Percentiles rank a stretch among this genome's conserved stretches.
phyloP scores from a whole-genome alignment of 1,140 invertebrate species.

The Drosophila varians region DNA sequence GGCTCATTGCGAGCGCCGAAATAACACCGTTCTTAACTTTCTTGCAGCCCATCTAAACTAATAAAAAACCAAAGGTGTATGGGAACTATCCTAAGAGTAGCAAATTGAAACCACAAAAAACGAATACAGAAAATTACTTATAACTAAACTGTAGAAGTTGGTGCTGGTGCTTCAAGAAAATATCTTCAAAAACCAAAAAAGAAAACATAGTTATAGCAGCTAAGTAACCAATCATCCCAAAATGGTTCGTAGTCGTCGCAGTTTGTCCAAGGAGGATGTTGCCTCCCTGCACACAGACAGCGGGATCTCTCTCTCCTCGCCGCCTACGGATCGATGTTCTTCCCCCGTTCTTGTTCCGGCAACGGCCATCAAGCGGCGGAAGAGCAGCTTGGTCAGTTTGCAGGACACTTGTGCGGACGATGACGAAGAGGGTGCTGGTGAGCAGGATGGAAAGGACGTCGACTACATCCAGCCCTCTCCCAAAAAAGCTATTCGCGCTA shows the following conservation, averaged over 20 bases:
- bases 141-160: conserved; percentile 52
- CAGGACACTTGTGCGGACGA: conserved; percentile 31
- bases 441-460: conserved; percentile 42
- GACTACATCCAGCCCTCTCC: conserved; percentile 59
- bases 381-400: conserved; percentile 58
- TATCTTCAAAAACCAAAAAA: conserved; percentile 7
- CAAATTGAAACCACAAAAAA: conserved; percentile 27
- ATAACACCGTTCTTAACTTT: conserved; percentile 60
- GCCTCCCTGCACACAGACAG: conserved; percentile 68
- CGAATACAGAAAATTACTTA: conserved; percentile 33
- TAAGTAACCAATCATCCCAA: conserved; percentile 20
- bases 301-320: conserved; percentile 78
- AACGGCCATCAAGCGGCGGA: conserved; percentile 45
- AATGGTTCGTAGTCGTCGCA: conserved; percentile 80
- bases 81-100: conserved; percentile 44
- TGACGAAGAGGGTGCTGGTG: conserved; percentile 33
- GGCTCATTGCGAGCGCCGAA: conserved; percentile 38
- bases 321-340: conserved; percentile 57
- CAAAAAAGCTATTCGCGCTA: conserved; percentile 49
- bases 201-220: conserved; percentile 16
- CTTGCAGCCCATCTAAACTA: conserved; percentile 65
- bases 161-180: conserved; percentile 59
- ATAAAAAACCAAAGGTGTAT: conserved; percentile 63
- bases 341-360: conserved; percentile 27
- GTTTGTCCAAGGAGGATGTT: conserved; percentile 77